Evolutionary conservation across 2,113 vertebrate genomes (phyloP).

Genomic region (Scophthalmus maximus): DNA sequence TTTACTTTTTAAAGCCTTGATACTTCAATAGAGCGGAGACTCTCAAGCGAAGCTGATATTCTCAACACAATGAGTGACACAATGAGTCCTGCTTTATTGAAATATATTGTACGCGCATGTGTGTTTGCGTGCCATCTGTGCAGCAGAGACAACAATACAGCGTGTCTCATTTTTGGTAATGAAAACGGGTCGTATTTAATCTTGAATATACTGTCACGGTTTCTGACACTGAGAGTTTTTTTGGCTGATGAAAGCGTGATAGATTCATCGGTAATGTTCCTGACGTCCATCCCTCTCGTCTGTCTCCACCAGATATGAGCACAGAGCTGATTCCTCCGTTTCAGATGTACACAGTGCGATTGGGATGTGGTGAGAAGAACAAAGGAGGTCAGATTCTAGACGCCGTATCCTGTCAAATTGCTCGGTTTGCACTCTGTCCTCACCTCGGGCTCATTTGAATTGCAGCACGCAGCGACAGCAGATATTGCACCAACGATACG

Average conservation of each 20-base stretch:
- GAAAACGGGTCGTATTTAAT: conserved; percentile 52
- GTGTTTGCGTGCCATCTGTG: conserved; percentile 69
- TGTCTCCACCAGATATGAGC: conserved; percentile 41
- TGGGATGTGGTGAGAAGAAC: conserved; percentile 60
- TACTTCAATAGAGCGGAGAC: background rate
- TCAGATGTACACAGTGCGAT: conserved; percentile 27
- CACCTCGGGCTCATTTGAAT: conserved; percentile 15
- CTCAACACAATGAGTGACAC: conserved; percentile 50
- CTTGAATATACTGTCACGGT: conserved; percentile 54
- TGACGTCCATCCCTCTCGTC: conserved; percentile 25
- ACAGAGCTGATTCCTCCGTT: conserved; percentile 28
- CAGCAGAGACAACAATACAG: conserved; percentile 65
- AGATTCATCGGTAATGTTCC: background rate
- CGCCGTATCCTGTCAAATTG: conserved; percentile 70
- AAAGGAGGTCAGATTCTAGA: conserved; percentile 75
- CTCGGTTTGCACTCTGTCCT: conserved; percentile 50
- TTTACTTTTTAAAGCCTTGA: too few species aligned
- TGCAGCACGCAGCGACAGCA: background rate
- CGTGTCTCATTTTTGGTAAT: conserved; percentile 62
- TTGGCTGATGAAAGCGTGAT: background rate
- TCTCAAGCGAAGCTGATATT: conserved; percentile 33
- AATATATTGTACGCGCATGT: conserved; percentile 47
- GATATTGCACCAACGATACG: too few species aligned
- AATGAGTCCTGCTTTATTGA: conserved; percentile 57
- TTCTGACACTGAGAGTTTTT: too few species aligned